These are phyloP conservation scores for Apodemus speciosus DNA, from an alignment of 2,113 vertebrate species.

Conservation along the genomic window DNA sequence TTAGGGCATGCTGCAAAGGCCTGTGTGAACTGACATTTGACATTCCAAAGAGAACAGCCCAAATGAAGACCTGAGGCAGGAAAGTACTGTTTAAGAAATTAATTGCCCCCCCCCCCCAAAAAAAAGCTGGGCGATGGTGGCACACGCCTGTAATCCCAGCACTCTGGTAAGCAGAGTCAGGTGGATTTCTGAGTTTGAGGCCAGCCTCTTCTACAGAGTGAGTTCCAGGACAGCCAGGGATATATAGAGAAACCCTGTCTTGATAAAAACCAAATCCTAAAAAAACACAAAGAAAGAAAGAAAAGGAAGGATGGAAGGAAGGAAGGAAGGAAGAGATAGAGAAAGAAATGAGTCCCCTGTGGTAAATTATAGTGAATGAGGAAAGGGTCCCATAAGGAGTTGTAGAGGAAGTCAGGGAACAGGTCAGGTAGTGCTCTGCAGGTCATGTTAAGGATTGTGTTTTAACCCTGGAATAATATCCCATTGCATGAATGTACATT, in stretches of 20 bases:
- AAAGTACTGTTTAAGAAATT: neutral
- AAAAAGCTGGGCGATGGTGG: too few species aligned
- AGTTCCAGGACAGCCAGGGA: too few species aligned
- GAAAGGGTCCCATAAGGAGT: neutral
- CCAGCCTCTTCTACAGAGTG: too few species aligned
- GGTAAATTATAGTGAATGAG: neutral
- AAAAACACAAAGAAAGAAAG: too few species aligned
- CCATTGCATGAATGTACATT: neutral
- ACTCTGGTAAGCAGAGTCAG: too few species aligned
- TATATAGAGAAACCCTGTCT: too few species aligned
- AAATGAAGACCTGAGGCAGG: neutral
- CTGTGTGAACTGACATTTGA: conserved; percentile 16
- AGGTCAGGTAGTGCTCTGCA: neutral
- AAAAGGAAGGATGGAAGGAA: too few species aligned
- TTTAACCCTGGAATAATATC: neutral
- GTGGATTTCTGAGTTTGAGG: too few species aligned
- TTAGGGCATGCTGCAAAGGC: neutral
- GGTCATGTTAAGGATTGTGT: neutral
- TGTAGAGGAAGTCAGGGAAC: neutral
- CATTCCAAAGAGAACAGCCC: neutral
- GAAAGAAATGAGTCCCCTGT: neutral
- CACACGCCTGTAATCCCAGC: too few species aligned
- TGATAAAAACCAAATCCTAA: too few species aligned
- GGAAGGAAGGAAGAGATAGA: too few species aligned
- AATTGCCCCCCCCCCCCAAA: too few species aligned